Evolutionary conservation across 2,797 vertebrate species (phyloP), one percentile per base, ranked within the genome.

Genomic region (Thalassophryne amazonica): DNA sequence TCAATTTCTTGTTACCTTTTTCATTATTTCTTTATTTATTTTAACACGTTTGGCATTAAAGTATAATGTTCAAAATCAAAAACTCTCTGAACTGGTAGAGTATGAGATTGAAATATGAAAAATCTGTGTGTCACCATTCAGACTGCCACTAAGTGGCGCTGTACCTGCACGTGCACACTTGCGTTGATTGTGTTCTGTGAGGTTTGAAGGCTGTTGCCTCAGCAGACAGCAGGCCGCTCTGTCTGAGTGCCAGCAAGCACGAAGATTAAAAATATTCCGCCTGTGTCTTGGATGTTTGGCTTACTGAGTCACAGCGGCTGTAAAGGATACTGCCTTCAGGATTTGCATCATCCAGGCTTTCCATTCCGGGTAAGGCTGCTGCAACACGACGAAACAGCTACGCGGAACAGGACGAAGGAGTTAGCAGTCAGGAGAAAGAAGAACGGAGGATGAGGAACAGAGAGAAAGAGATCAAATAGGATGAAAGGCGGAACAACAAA

Each of bases 291-390:
- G 57, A 61, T 16, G 21, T 42, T 66, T 74, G 56, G 64, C 64
- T 56, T 37, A 46, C 15, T 62, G 69, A 74, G 57, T 73, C 65
- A 74, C 29, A 17, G 53, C 0, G 5, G 32, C 53, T 48, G 35
- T 69, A 91, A 97, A 97, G 94, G 95, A 97, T 96, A 97, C 95
- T 97, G 79, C 93, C 95, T 89, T 97, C 95, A 86, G 94, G 95
- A 81, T 94, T 95, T 49, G 93, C 93, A 28, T 97, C 94, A 57
- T 94, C 94, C 82, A 94, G 81, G 49, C 92, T 95, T 79, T 97
- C 95, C 95, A 97, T 97, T 27, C 95, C 95, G 38, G 95, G 95
- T 72, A 97, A 85, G 65, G 95, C 94, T 1, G 95, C 94, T 1
- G 95, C 95, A 49, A 97, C 95, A 34, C 94, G 88, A 61, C 94